phyloP scores from a whole-genome alignment of 1,140 invertebrate species.

The Procambarus virginalis region DNA sequence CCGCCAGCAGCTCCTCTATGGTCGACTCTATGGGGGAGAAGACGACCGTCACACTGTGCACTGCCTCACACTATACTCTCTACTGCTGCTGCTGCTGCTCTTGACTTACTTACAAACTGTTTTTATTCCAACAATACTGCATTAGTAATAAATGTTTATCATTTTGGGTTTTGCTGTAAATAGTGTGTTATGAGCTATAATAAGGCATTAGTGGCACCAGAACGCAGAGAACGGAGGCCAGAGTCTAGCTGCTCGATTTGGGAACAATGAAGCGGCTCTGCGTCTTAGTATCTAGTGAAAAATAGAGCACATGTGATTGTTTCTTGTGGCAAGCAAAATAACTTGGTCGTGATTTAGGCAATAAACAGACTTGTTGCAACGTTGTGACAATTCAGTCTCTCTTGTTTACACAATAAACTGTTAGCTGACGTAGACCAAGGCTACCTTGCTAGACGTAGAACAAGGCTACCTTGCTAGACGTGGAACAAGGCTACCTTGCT shows the following conservation, averaged over 20 bases:
- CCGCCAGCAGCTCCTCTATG: constrained; percentile 48
- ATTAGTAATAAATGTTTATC: not conserved
- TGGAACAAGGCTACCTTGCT: not conserved
- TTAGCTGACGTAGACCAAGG: not conserved
- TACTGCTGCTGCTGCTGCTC: not conserved
- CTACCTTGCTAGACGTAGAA: not conserved
- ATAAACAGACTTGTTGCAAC: not conserved
- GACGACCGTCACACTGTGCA: constrained; percentile 19
- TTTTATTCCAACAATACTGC: not conserved
- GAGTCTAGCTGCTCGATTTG: not conserved
- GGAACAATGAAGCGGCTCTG: not conserved
- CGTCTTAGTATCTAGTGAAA: not conserved
- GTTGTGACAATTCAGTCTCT: not conserved
- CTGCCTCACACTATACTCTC: not conserved
- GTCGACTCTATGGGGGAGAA: constrained; percentile 52
- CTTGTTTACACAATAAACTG: constrained; percentile 29
- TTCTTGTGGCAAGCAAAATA: constrained; percentile 22
- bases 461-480: not conserved
- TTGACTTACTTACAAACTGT: not conserved
- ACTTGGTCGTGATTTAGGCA: not conserved
- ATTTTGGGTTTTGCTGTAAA: not conserved
- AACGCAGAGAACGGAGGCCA: not conserved
- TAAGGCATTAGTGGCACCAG: not conserved
- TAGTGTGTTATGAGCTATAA: not conserved
- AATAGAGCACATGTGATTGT: not conserved